Evolutionary conservation across 2,888 invertebrate species (phyloP).

Genomic region (Netelia inedita): DNA sequence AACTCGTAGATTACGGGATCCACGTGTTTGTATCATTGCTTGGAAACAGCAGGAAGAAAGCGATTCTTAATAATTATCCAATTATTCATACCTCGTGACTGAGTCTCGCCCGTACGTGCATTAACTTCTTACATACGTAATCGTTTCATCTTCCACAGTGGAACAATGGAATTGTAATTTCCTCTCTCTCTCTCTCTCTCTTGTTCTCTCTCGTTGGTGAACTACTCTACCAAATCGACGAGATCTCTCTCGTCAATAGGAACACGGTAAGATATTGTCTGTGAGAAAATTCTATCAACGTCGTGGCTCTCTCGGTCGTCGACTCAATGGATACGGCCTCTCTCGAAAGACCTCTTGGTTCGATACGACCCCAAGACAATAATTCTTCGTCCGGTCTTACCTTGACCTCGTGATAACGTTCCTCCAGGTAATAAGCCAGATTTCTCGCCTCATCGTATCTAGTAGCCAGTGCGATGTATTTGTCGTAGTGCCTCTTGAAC

Average conservation of each 20-base stretch:
- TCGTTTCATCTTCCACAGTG: slow-evolving; percentile 6
- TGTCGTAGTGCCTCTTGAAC: slow-evolving; percentile 88
- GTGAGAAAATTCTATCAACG: not conserved
- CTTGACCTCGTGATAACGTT: slow-evolving; percentile 89
- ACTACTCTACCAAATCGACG: slow-evolving; percentile 1
- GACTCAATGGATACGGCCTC: not conserved
- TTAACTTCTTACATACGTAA: not conserved
- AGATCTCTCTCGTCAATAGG: not conserved
- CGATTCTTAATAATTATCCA: slow-evolving; percentile 67
- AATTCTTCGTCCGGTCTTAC: slow-evolving; percentile 80
- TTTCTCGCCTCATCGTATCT: slow-evolving; percentile 88
- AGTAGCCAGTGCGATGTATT: slow-evolving; percentile 87
- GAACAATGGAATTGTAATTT: slow-evolving; percentile 13
- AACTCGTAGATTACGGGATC: slow-evolving; percentile 37
- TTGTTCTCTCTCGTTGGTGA: not conserved
- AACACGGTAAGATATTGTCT: not conserved
- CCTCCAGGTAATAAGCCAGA: slow-evolving; percentile 88
- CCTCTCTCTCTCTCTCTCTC: not conserved
- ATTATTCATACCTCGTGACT: slow-evolving; percentile 40
- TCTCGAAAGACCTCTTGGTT: not conserved
- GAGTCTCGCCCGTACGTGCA: slow-evolving; percentile 14
- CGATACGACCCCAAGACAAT: slow-evolving; percentile 39
- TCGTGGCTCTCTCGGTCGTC: not conserved
- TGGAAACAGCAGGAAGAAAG: slow-evolving; percentile 70
- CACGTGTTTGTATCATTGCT: slow-evolving; percentile 36